Evolutionary conservation across 2,888 invertebrate genomes (phyloP), one percentile per base, ranked within the genome.

Genomic region (Protophormia terraenovae): DNA sequence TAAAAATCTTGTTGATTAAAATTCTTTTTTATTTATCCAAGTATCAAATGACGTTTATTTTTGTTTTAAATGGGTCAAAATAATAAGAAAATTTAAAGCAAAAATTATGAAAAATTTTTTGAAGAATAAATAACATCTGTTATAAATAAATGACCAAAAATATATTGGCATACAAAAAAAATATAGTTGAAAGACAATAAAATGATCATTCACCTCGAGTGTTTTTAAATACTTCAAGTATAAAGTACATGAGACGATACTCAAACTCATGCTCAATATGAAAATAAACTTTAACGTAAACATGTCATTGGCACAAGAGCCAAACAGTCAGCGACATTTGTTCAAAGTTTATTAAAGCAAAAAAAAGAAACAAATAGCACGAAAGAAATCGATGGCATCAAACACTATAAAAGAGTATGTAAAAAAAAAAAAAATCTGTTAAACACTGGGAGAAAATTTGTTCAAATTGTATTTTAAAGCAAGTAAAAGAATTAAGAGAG

Each of bases 161-260:
- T n/a, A 38, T 73, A 73, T 73, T 73, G 72, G 58, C 72, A 66
- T 55, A 69, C 29, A 3, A 58, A 66, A 69, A 10, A 3, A 8
- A 19, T 45, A n/a, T 55, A 32, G 71, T 77, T 55, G 45, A 35
- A 80, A 66, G 53, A 77, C 80, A 66, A 84, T 81, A 60, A 84
- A 72, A 66, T 84, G 84, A 81, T 77, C 84, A 84, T 81, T 84
- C 84, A 84, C 80, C 84, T 84, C 72, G 29, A 66, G 64, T 66
- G 12, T 16, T 38, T 81, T 67, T 38, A 81, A 75, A 81, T 67
- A 38, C 58, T 47, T 29, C 19, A 73, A 60, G 35, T 60, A 27
- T 22, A 29, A 6, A 14, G 22, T 50, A 38, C 62, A 58, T 50
- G 22, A 29, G 10, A 14, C 24, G 14, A 1, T 10, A 22, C 24